Base-by-base conservation (phyloP, 2,888 invertebrate genomes). In the Sarcophaga carnaria region DNA sequence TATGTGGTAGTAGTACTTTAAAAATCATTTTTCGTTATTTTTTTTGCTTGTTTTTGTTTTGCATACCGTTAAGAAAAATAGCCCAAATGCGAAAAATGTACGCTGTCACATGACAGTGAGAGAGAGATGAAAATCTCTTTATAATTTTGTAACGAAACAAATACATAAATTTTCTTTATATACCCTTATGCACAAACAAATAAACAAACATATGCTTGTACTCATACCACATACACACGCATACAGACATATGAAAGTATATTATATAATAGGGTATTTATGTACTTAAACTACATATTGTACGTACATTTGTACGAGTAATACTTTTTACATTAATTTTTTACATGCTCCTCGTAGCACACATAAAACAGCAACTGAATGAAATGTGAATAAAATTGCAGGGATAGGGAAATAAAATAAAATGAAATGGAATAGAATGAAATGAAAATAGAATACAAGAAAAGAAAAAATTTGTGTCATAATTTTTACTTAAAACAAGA, bases 401-500 rank as follows among this genome's bases (percentile, higher is more conserved):
- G 4, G 54, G 17, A 54, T 54, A 49, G 37, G 37, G 37, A 37
- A 60, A 80, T 64, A 37, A 37, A 37, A 37, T 8, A 2, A 3
- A 60, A 80, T 64, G 22, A 63, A 76, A 75, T 66, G 20, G 63
- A 82, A 64, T 59, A n/a, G 64, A 79, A 75, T 82, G 45, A 69
- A 75, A 64, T 47, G 64, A 75, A 25, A 69, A 77, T 69, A 70
- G 45, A 69, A 75, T 77, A 78, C 25, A 74, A 74, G 69, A 70
- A 45, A 69, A 75, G 67, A 78, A 66, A 78, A 80, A 82, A 71
- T 54, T 82, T 84, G 76, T 76, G 76, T 79, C 63, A 87, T 87
- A 87, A 84, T 79, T 87, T 87, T 79, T 70, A 87, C 84, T 87
- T 84, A 81, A 84, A 87, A 76, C 63, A 79, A 47, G 67, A 71